Conservation (phyloP, 2,113 vertebrate species). For the Muntiacus muntjak region DNA sequence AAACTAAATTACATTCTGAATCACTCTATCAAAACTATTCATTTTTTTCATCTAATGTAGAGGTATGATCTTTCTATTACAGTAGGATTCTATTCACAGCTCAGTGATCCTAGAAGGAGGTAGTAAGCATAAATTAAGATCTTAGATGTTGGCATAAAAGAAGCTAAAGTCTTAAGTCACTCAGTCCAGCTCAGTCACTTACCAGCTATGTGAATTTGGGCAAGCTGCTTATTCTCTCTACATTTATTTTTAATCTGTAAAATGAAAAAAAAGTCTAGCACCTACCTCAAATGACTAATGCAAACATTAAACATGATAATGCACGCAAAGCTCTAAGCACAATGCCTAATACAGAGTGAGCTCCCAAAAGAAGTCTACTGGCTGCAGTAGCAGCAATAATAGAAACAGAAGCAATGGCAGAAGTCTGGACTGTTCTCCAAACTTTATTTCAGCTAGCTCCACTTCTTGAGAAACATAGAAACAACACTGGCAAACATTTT, state of each 20-base stretch:
- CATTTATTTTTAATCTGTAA: background rate
- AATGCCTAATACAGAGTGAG: background rate
- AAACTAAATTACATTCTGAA: conserved; percentile 27
- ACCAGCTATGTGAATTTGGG: background rate
- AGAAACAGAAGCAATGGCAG: background rate
- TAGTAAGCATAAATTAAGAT: background rate
- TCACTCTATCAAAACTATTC: background rate
- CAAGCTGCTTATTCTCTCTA: background rate
- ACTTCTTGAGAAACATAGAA: conserved; percentile 9
- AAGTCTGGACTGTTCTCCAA: background rate
- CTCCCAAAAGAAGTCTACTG: background rate
- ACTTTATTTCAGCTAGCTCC: background rate
- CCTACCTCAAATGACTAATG: background rate
- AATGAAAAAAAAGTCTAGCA: conserved; percentile 25
- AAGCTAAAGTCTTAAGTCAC: background rate
- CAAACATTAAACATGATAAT: background rate
- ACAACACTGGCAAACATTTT: background rate
- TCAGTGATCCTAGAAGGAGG: background rate
- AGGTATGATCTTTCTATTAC: background rate
- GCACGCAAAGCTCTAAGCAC: background rate
- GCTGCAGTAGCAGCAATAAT: background rate
- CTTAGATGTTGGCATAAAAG: background rate
- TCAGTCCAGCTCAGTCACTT: background rate
- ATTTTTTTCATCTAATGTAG: background rate
- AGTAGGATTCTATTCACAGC: background rate